Conservation (phyloP, 2,888 invertebrate genomes). For the Dione vanillae region DNA sequence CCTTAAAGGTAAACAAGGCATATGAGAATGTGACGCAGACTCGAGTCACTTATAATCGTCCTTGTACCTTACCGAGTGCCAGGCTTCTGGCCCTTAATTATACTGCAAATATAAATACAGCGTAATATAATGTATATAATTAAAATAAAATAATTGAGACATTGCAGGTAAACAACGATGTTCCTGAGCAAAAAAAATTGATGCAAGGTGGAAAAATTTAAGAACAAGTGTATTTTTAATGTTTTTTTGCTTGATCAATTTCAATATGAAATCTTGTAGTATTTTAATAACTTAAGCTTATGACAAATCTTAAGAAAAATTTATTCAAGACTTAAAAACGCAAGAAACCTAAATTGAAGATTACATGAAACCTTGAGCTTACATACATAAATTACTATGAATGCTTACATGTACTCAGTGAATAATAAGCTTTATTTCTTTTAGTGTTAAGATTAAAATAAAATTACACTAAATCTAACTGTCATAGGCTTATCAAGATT, state of each 20-base stretch:
- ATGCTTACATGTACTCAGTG: not conserved
- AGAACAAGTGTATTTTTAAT: no score
- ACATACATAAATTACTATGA: constrained; percentile 13
- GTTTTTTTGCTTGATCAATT: no score
- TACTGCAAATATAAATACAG: not conserved
- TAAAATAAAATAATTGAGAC: not conserved
- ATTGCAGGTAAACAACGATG: not conserved
- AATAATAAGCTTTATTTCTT: not conserved
- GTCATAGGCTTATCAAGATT: constrained; percentile 36
- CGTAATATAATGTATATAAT: not conserved
- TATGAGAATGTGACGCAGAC: constrained; percentile 44
- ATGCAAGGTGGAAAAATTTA: no score
- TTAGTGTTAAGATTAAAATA: not conserved
- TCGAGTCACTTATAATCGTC: constrained; percentile 31
- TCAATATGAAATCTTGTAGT: not conserved
- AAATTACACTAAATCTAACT: constrained; percentile 5
- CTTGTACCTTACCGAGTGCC: constrained; percentile 15
- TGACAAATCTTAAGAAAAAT: no score
- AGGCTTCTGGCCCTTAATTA: constrained; percentile 3
- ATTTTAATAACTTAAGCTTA: no score
- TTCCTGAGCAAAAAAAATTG: no score
- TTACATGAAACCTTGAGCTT: constrained; percentile 30
- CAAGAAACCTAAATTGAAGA: constrained; percentile 21
- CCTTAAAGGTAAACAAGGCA: constrained; percentile 47
- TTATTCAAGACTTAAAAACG: no score